Evolutionary conservation across 2,888 invertebrate species (phyloP).

Genomic region (Pristionchus mayeri): DNA sequence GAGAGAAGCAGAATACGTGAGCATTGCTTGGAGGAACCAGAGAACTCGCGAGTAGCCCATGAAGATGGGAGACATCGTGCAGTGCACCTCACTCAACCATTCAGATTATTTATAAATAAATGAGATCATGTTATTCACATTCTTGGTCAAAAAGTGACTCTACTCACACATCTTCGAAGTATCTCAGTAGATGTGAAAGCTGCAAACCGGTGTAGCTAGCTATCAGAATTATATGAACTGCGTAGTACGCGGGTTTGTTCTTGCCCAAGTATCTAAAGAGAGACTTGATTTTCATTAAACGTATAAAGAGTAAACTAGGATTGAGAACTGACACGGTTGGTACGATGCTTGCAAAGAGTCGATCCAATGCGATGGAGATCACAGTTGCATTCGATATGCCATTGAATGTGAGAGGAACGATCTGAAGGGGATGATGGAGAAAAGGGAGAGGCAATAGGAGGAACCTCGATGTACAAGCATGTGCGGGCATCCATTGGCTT

Average conservation of each 20-base stretch:
- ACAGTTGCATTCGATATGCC: conserved; percentile 4
- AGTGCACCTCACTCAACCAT: conserved; percentile 1
- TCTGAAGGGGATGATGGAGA: no score
- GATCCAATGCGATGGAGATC: not conserved
- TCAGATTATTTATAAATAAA: no score
- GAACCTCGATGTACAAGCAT: conserved; percentile 22
- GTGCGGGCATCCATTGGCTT: conserved; percentile 4
- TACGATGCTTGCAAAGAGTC: not conserved
- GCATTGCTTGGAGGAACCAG: conserved; percentile 14
- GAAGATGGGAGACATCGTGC: conserved; percentile 29
- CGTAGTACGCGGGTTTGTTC: not conserved
- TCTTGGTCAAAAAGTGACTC: no score
- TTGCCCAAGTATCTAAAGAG: not conserved
- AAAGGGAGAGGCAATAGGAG: no score
- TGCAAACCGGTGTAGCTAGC: not conserved
- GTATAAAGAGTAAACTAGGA: no score
- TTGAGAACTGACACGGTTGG: not conserved
- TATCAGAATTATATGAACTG: not conserved
- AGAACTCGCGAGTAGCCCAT: not conserved
- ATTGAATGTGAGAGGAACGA: not conserved
- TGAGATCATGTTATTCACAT: no score
- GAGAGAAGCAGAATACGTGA: not conserved
- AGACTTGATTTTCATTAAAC: not conserved
- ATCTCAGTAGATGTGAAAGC: not conserved
- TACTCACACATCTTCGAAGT: conserved; percentile 23